These are phyloP conservation scores for Plecotus auritus DNA, from an alignment of 2,113 vertebrate genomes.

Conservation along the genomic window DNA sequence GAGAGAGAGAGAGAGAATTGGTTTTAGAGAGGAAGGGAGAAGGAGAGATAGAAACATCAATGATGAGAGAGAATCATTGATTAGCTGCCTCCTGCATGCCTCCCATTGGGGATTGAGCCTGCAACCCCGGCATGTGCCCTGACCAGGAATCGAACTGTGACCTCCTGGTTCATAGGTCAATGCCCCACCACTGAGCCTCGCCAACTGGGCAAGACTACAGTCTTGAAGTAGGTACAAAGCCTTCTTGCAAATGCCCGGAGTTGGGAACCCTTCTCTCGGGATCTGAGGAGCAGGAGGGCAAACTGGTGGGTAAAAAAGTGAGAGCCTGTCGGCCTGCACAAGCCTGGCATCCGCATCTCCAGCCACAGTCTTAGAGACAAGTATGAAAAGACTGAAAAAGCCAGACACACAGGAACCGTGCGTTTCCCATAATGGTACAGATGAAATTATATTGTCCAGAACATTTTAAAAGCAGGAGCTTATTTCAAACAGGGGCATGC, in stretches of 20 bases:
- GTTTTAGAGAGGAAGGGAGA: too few species aligned
- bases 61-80: too few species aligned
- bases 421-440: constrained; percentile 42
- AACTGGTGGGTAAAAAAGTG: neutral
- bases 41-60: too few species aligned
- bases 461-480: constrained; percentile 64
- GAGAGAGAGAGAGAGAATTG: too few species aligned
- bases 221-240: neutral
- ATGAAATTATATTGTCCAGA: constrained; percentile 65
- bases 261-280: neutral
- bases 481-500: constrained; percentile 59
- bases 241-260: neutral
- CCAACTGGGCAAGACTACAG: too few species aligned
- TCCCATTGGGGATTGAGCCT: too few species aligned
- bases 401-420: neutral
- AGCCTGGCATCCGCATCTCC: neutral
- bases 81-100: too few species aligned
- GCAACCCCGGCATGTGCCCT: too few species aligned
- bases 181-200: too few species aligned
- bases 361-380: neutral
- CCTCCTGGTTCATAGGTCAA: too few species aligned
- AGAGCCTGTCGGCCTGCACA: neutral
- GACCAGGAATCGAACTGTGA: too few species aligned
- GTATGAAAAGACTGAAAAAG: constrained; percentile 48
- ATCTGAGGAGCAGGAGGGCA: neutral